Evolutionary conservation across 2,888 invertebrate genomes (phyloP), one percentile per base, ranked within the genome.

Genomic region (Cryptus viduatorius): DNA sequence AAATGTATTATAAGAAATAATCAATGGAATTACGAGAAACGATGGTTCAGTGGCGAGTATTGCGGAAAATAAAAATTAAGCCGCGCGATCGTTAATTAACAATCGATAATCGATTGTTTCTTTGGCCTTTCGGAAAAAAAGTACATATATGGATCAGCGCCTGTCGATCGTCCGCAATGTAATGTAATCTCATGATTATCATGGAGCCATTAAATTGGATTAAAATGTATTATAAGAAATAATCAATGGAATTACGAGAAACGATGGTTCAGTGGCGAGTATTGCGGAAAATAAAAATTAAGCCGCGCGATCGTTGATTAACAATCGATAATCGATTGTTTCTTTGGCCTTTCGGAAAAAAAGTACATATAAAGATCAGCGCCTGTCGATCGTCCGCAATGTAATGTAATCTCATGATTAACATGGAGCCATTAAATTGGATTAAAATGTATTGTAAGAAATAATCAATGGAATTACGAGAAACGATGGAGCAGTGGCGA

Each of bases 341-440:
- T 31, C 29, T 24, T 24, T 19, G 59, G 2, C 19, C 29, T 29
- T 59, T 12, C 24, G 10, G 24, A 59, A 29, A 31, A 59, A 59
- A 24, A 1, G 19, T 53, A 48, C 48, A 2, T 24, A 24, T 1
- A 1, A 0, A 37, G 12, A 8, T 29, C 4, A 3, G 59, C 59
- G 59, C 12, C 59, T 1, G 12, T 12, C 50, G 46, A 31, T 14
- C 29, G 29, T 44, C 59, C 48, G 14, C 24, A 42, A 31, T 50
- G 16, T 50, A 65, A 50, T 48, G 7, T 65, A 76, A 76, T 76
- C 65, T 50, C 19, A 19, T 24, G n/a, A 53, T 76, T 73, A 29
- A 19, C 16, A 50, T 37, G 14, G 4, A 4, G 31, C 19, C 8
- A 10, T 10, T 37, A 56, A 16, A 64, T 31, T 31, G 7, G 12